A percentile compares a stretch with the other conserved stretches of the same genome.
phyloP scores from a whole-genome alignment of 1,140 invertebrate genomes.

The Helicoverpa zea region DNA sequence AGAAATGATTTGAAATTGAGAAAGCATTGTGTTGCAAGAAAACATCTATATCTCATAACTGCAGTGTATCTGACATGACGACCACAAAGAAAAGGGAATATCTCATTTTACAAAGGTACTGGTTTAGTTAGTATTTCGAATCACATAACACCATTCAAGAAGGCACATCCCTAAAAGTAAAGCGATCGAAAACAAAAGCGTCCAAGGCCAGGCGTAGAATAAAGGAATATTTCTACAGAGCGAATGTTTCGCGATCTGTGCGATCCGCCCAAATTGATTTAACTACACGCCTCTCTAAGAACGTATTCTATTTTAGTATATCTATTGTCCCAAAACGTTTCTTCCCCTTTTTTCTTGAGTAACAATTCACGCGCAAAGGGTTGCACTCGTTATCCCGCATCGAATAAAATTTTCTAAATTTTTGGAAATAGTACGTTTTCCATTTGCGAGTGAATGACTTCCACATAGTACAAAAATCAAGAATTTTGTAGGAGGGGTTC shows the following conservation, averaged over 20 bases:
- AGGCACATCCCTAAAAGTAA: constrained; percentile 8
- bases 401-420: constrained; percentile 45
- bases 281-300: constrained; percentile 51
- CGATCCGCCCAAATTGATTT: constrained; percentile 63
- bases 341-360: constrained; percentile 21
- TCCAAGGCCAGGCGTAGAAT: constrained; percentile 41
- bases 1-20: background rate
- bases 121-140: constrained; percentile 1
- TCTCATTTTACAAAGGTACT: background rate
- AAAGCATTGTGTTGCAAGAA: background rate
- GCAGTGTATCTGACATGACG: no score
- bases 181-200: constrained; percentile 48
- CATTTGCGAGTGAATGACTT: constrained; percentile 18
- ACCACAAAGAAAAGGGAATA: background rate
- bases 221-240: constrained; percentile 49
- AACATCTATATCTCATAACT: no score
- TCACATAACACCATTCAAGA: constrained; percentile 38
- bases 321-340: constrained; percentile 41
- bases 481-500: background rate
- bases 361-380: constrained; percentile 47
- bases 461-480: background rate
- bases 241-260: constrained; percentile 56
- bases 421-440: constrained; percentile 24
- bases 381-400: constrained; percentile 45
- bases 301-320: constrained; percentile 52